Base-by-base conservation (phyloP, 2,888 invertebrate species). In the Caenorhabditis sp. region DNA sequence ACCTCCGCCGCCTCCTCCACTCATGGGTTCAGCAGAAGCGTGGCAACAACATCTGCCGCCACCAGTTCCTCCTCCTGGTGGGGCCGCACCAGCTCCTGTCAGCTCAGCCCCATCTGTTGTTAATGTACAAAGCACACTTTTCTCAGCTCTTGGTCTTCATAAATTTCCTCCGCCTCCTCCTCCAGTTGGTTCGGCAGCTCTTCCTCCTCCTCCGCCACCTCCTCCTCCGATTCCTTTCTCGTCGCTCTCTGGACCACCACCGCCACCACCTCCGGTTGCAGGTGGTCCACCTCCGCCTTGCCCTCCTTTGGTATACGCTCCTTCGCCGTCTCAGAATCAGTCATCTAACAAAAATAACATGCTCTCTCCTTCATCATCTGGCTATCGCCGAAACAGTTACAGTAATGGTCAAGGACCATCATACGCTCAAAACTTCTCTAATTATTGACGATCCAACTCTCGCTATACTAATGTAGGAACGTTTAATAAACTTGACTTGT, bases 71-170 rank as follows among this genome's bases (percentile, higher is more conserved):
- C 0, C 49, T 38, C 38, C 38, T 38, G 38, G 38, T 12, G 38
- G 38, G 38, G 38, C 38, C 6, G 66, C 41, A 5, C 7, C 56
- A 12, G 59, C 49, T 12, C 64, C 72, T 31, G 66, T 58, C 54
- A 72, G 54, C 47, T 44, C 51, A n/a, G 49, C 63, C 28, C 54
- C 44, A 35, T 19, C 56, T 16, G 68, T 70, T 16, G 83, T 80
- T 19, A 80, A 80, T 73, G 82, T 84, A 26, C 81, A 77, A 63
- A 84, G 73, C 61, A 84, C 84, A 14, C 74, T 84, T 2, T 84
- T 84, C 79, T 81, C 84, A 1, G 84, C 84, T 19, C 81, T 84
- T 19, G 81, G 81, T 28, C 66, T 81, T 35, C 64, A 80, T 44
- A 72, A 66, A n/a, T 35, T 44, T 63, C 70, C 72, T 31, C 72